Evolutionary conservation across 2,113 vertebrate species (phyloP).

Genomic region (Hydrochoerus hydrochaeris): DNA sequence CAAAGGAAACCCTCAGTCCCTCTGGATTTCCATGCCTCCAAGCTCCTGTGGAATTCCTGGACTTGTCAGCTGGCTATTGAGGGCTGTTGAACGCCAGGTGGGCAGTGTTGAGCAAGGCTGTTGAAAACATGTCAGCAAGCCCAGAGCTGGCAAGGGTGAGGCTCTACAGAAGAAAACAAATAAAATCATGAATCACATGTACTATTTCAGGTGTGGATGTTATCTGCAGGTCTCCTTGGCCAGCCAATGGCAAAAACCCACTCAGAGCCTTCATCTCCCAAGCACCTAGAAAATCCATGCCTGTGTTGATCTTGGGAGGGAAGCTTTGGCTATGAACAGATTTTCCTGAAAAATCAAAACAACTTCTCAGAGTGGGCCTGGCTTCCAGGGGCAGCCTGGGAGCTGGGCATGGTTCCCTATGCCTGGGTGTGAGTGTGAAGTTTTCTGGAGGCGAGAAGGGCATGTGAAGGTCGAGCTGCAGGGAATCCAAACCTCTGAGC

Average conservation of each 20-base stretch:
- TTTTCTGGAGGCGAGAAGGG: conserved; percentile 30
- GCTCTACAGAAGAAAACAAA: background rate
- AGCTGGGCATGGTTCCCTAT: conserved; percentile 27
- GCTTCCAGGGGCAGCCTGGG: conserved; percentile 51
- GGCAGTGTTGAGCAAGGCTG: background rate
- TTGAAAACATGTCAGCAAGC: background rate
- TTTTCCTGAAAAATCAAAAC: conserved; percentile 79
- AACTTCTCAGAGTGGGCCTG: conserved; percentile 47
- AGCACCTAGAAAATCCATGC: conserved; percentile 21
- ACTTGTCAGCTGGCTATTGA: background rate
- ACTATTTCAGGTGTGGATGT: background rate
- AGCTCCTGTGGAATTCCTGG: background rate
- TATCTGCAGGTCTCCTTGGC: background rate
- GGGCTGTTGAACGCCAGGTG: background rate
- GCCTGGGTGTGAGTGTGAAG: conserved; percentile 16
- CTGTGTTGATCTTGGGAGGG: conserved; percentile 71
- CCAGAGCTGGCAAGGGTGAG: background rate
- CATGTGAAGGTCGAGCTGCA: conserved; percentile 60
- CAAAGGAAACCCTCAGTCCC: background rate
- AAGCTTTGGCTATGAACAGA: conserved; percentile 63
- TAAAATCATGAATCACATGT: background rate
- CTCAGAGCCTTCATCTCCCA: background rate
- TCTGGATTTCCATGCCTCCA: background rate
- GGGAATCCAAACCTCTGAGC: conserved; percentile 60
- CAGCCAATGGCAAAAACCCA: background rate